Evolutionary conservation across 2,888 invertebrate genomes (phyloP).

Genomic region (Pardosa pseudoannulata): DNA sequence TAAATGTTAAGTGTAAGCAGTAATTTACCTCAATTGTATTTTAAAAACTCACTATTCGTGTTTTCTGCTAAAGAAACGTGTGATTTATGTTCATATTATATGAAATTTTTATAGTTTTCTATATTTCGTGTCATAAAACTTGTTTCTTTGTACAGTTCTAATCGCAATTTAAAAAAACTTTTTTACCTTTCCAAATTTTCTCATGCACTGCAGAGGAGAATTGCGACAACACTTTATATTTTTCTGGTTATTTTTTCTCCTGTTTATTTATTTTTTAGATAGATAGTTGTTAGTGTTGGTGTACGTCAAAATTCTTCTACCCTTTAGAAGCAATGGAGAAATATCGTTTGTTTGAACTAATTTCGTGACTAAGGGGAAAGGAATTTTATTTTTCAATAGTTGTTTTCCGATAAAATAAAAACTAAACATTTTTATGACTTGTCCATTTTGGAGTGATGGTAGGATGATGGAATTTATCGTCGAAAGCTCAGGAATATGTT

Average conservation of each 20-base stretch:
- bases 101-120: no score
- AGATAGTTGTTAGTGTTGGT: neutral
- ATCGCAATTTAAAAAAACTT: neutral
- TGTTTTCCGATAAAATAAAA: neutral
- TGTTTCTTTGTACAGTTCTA: neutral
- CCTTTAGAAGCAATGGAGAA: neutral
- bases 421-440: neutral
- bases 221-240: neutral
- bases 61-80: neutral
- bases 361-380: neutral
- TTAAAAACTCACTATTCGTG: neutral
- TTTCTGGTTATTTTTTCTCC: no score
- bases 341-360: neutral
- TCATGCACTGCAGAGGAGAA: neutral
- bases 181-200: neutral
- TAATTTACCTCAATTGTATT: no score
- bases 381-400: neutral
- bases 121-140: neutral
- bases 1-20: no score
- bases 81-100: neutral
- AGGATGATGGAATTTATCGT: no score
- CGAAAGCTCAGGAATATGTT: no score
- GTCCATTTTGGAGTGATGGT: no score
- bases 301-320: neutral
- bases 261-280: neutral